Evolutionary conservation across 2,888 invertebrate genomes (phyloP), one percentile per base, ranked within the genome.

Genomic region (Hydriomena furcata): DNA sequence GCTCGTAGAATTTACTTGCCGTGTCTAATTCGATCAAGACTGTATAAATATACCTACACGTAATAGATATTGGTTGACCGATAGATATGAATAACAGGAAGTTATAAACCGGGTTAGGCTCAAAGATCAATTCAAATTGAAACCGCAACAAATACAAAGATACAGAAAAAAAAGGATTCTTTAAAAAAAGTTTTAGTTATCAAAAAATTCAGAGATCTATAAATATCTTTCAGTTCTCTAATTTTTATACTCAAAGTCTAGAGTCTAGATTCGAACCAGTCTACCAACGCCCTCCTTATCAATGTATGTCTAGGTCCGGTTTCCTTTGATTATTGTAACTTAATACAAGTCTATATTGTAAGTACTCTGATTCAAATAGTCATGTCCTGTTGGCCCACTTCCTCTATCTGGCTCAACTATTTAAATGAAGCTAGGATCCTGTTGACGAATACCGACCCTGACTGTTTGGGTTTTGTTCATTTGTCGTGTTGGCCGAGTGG

Each of bases 321-420:
- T 42, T 11, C 1, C 8, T 36, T 20, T 34, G 45, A 24, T 31
- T 36, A 35, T 28, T n/a, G 35, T 48, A 30, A 40, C 21, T 40
- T 34, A 51, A 44, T 49, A 32, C 7, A 17, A 7, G 21, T 32
- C 13, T 27, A n/a, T 32, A 11, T 23, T 49, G 20, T n/a, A n/a
- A n/a, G n/a, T 25, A 21, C 13, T 21, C 32, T 27, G 24, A 21
- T 12, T 34, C 46, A 51, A 55, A 59, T 59, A 56, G 45, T 51
- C 54, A 47, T 62, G 59, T 69, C 65, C 68, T 64, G 65, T 59
- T 62, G 52, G n/a, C 32, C 53, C 32, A 65, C 52, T 63, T 70
- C 70, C 68, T 61, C 55, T 56, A 52, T 61, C 55, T 61, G 61
- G 58, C 62, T 36, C 52, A 54, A 40, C 41, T 12, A 36, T 37